Conservation (phyloP, 1,140 invertebrate species). For the Bombus fervidus region DNA sequence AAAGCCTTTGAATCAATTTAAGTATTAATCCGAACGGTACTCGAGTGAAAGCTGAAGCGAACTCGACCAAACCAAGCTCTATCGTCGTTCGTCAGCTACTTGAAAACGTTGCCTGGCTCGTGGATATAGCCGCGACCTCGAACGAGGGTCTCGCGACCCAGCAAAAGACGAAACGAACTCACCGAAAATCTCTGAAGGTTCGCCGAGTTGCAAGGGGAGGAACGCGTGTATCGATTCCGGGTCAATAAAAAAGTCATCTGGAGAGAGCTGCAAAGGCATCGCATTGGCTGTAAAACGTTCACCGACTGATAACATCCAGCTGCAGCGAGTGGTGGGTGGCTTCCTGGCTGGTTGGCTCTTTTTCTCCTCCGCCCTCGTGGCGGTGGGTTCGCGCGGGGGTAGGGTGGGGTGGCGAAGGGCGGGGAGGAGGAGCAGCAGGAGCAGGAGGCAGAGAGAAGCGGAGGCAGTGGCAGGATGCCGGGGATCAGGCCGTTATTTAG, state of each 20-base stretch:
- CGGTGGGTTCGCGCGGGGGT: slow-evolving; percentile 15
- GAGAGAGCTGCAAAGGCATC: slow-evolving; percentile 67
- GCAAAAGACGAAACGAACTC: neutral
- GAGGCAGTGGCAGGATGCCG: slow-evolving; percentile 56
- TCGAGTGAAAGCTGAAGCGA: too few species aligned
- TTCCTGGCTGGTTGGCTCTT: slow-evolving; percentile 65
- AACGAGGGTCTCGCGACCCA: neutral
- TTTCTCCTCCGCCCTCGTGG: slow-evolving; percentile 59
- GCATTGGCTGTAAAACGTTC: slow-evolving; percentile 72
- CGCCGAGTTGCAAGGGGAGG: slow-evolving; percentile 24
- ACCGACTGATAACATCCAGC: slow-evolving; percentile 69
- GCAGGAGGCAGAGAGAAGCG: neutral
- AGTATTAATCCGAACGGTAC: too few species aligned
- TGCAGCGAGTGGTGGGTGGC: slow-evolving; percentile 69
- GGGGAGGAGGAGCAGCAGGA: neutral
- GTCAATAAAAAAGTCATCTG: slow-evolving; percentile 68
- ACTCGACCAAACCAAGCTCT: too few species aligned
- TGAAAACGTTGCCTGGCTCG: neutral
- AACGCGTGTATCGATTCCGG: slow-evolving; percentile 64
- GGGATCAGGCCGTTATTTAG: slow-evolving; percentile 75
- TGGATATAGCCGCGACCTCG: neutral
- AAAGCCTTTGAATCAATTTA: accelerated
- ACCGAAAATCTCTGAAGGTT: neutral
- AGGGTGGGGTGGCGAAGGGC: neutral
- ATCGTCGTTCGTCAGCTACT: too few species aligned